phyloP scores from a whole-genome alignment of 2,888 invertebrate genomes.

The Tetanocera ferruginea region DNA sequence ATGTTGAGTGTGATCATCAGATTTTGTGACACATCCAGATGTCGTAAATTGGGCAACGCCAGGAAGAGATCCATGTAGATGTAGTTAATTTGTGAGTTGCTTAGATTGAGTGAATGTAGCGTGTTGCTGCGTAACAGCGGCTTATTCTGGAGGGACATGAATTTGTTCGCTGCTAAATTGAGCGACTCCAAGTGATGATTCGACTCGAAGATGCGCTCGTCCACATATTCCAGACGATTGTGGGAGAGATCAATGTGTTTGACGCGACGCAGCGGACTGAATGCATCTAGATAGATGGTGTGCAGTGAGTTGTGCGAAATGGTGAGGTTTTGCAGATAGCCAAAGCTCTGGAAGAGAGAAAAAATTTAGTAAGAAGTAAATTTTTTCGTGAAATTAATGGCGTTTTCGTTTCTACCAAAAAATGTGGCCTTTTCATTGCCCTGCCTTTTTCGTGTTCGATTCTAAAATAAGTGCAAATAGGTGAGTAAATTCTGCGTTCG shows the following conservation, averaged over 20 bases:
- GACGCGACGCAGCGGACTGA: slow-evolving; percentile 72
- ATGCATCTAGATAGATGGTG: slow-evolving; percentile 76
- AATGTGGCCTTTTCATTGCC: too few relatives aligned
- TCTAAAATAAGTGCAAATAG: too few relatives aligned
- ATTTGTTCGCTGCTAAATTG: slow-evolving; percentile 76
- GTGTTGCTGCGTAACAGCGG: slow-evolving; percentile 74
- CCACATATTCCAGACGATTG: slow-evolving; percentile 75
- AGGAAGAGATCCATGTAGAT: slow-evolving; percentile 72
- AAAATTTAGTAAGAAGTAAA: background rate
- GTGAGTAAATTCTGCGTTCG: too few relatives aligned
- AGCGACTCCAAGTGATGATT: slow-evolving; percentile 72
- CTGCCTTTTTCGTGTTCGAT: too few relatives aligned
- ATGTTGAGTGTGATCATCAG: slow-evolving; percentile 72
- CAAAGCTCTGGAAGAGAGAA: slow-evolving; percentile 53
- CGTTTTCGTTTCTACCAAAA: too few relatives aligned
- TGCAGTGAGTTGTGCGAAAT: slow-evolving; percentile 74
- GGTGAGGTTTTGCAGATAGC: slow-evolving; percentile 60
- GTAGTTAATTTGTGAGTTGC: slow-evolving; percentile 74
- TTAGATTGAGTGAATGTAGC: slow-evolving; percentile 74
- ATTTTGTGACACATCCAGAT: slow-evolving; percentile 76
- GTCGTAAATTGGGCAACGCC: slow-evolving; percentile 72
- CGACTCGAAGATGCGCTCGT: slow-evolving; percentile 72
- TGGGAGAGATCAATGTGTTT: slow-evolving; percentile 74
- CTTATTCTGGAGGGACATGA: slow-evolving; percentile 72
- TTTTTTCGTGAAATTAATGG: too few relatives aligned